Evolutionary conservation across 2,888 invertebrate genomes (phyloP), one percentile per base, ranked within the genome.

Genomic region (Ditula angustiorana): DNA sequence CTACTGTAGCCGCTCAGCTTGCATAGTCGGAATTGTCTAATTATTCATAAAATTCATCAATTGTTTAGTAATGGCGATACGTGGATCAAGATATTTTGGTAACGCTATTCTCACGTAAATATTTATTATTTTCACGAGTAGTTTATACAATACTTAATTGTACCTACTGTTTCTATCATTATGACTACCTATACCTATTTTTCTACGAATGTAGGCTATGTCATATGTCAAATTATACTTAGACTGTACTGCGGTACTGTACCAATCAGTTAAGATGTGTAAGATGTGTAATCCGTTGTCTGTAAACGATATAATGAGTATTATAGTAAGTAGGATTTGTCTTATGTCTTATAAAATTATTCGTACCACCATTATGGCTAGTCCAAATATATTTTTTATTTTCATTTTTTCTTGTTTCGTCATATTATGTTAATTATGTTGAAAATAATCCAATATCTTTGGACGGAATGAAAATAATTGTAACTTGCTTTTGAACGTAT

Each of bases 181-280:
- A n/a, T n/a, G n/a, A 46, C 46, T 30, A 26, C 26, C 74, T 78
- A 71, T 78, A 76, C 74, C 75, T 78, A 75, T 78, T 78, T 79
- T 78, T 78, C 77, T 77, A 79, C 76, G 73, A 63, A 74, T 69
- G 70, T 77, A 76, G 71, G 68, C n/a, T 47, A 49, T 37, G 26
- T 50, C 28, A 28, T 47, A 49, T 37, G 26, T 50, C 28, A 28
- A 41, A 50, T 37, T 37, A 46, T 30, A 50, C 41, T 37, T 37
- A 37, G 11, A 3, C 5, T 10, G 41, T 41, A 19, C 41, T 35
- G 49, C 24, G n/a, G 26, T 13, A 59, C 37, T 44, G 11, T 56
- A 56, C 23, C 30, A 57, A 57, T 57, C 46, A 57, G 30, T 57
- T 19, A 23, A 57, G 8, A 19, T 13, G 23, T 61, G 5, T 19